Percentiles rank a stretch among this genome's conserved stretches.
phyloP scores from a whole-genome alignment of 2,888 invertebrate genomes.

The Subacronicta megacephala region DNA sequence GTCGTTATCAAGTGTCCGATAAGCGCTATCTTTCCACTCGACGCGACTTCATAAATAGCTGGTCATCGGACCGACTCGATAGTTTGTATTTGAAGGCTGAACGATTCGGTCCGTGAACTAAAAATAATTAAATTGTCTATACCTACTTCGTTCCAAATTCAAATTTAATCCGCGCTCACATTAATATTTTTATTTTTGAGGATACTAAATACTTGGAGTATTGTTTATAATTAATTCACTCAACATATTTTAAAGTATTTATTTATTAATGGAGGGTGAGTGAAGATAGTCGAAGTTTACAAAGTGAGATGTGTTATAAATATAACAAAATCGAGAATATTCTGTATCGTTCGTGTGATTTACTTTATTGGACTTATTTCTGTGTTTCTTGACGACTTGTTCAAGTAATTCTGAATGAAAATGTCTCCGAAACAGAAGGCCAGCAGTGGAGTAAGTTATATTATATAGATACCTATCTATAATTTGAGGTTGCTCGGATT shows the following conservation, averaged over 20 bases:
- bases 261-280: constrained; percentile 56
- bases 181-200: not conserved
- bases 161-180: constrained; percentile 28
- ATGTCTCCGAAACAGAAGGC: constrained; percentile 78
- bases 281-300: constrained; percentile 48
- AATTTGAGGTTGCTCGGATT: too few species aligned
- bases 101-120: constrained; percentile 32
- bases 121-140: constrained; percentile 24
- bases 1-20: constrained; percentile 81
- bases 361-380: constrained; percentile 71
- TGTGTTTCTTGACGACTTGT: constrained; percentile 76
- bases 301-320: constrained; percentile 73
- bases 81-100: constrained; percentile 63
- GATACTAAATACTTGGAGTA: constrained; percentile 1
- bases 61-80: constrained; percentile 64
- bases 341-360: constrained; percentile 65
- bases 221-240: not conserved
- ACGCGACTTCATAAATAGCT: constrained; percentile 75
- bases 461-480: too few species aligned
- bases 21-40: constrained; percentile 74
- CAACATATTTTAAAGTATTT: constrained; percentile 1
- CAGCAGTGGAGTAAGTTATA: constrained; percentile 49
- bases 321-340: constrained; percentile 68
- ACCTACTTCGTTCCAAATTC: constrained; percentile 40
- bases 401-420: constrained; percentile 49